Conservation (phyloP, 1,140 invertebrate genomes). For the Mizuhopecten yessoensis region DNA sequence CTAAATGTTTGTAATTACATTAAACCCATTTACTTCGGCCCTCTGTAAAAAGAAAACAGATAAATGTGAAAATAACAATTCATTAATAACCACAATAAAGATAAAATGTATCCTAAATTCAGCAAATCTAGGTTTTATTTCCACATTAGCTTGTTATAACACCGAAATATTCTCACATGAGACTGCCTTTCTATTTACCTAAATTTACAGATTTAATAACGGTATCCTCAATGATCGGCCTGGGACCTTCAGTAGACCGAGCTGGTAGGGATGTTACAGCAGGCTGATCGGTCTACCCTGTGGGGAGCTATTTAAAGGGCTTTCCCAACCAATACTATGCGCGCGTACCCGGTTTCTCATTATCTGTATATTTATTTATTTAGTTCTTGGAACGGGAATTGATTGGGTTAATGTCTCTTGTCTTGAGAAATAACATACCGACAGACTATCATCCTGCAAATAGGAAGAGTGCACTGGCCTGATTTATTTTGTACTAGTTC, state of each 20-base stretch:
- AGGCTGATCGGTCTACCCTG: background rate
- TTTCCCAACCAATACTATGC: background rate
- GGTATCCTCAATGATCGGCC: background rate
- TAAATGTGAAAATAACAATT: background rate
- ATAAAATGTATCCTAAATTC: background rate
- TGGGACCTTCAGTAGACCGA: background rate
- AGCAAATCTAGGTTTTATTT: background rate
- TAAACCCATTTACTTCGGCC: background rate
- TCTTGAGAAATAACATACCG: too few relatives aligned
- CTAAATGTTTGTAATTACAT: background rate
- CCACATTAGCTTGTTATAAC: background rate
- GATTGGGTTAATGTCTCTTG: too few relatives aligned
- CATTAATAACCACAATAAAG: background rate
- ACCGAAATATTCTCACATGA: background rate
- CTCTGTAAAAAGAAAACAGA: too few relatives aligned
- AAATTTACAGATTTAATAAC: slow-evolving; percentile 10
- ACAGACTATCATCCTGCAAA: too few relatives aligned
- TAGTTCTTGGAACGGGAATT: too few relatives aligned
- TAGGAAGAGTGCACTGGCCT: too few relatives aligned
- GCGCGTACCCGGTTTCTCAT: background rate
- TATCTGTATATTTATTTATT: background rate
- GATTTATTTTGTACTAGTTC: too few relatives aligned
- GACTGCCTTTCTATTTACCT: background rate
- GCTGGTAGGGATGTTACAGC: too few relatives aligned
- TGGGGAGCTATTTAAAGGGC: too few relatives aligned